A percentile compares a stretch with the other conserved stretches of the same genome.
These are phyloP conservation scores for Drosophila micromelanica DNA, from an alignment of 1,140 invertebrate genomes.

Conservation along the genomic window DNA sequence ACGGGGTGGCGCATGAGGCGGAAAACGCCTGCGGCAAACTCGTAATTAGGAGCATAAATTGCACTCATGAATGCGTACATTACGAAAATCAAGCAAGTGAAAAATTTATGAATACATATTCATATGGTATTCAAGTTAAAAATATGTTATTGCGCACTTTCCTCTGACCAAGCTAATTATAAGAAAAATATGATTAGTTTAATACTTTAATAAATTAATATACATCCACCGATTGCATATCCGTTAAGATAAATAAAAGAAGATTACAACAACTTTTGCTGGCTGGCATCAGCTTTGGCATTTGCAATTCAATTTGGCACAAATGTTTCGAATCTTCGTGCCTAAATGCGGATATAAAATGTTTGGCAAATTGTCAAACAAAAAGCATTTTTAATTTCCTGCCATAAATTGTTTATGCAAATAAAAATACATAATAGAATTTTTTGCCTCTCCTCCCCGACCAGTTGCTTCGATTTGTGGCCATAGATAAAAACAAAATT, in stretches of 20 bases:
- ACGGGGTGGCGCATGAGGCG: slow-evolving; percentile 52
- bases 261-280: slow-evolving; percentile 21
- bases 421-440: slow-evolving; percentile 61
- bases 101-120: slow-evolving; percentile 18
- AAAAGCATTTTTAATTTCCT: slow-evolving; percentile 81
- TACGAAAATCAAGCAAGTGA: slow-evolving; percentile 32
- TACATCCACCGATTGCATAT: slow-evolving; percentile 4
- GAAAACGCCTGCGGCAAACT: slow-evolving; percentile 69
- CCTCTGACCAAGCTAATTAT: slow-evolving; percentile 8
- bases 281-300: slow-evolving; percentile 6
- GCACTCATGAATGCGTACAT: slow-evolving; percentile 38
- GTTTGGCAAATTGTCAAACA: slow-evolving; percentile 81
- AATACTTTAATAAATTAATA: slow-evolving; percentile 6
- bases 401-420: slow-evolving; percentile 75
- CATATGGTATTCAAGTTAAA: slow-evolving; percentile 13
- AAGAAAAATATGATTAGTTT: slow-evolving; percentile 17
- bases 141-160: slow-evolving; percentile 4
- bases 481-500: slow-evolving; percentile 39
- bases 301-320: slow-evolving; percentile 49
- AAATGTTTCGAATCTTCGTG: slow-evolving; percentile 28
- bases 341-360: slow-evolving; percentile 67
- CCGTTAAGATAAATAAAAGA: slow-evolving; percentile 20
- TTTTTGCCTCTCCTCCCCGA: slow-evolving; percentile 4
- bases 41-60: slow-evolving; percentile 69
- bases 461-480: slow-evolving; percentile 31